Base-by-base conservation (phyloP, 2,888 invertebrate genomes). In the Mycalesis mineus region DNA sequence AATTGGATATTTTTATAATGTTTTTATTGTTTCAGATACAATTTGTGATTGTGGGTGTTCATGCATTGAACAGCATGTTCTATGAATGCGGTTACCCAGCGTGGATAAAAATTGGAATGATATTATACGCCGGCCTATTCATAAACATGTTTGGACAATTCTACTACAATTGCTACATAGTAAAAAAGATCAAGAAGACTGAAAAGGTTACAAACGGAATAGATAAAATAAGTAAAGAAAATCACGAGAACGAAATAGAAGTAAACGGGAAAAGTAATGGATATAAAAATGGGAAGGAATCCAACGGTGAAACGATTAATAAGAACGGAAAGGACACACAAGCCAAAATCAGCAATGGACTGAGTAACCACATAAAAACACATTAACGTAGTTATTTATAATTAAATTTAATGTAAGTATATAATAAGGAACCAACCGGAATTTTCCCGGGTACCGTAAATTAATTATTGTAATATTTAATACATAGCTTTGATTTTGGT, bases 121-220 rank as follows among this genome's bases (percentile, higher is more conserved):
- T 90, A 7, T 70, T 91, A 28, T 94, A 94, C 69, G 91, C 93
- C 1, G 71, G 83, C 0, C 82, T 93, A 0, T 95, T 95, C 75
- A 88, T 94, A 7, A 94, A 94, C 66, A 91, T 95, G 81, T 95
- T 95, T 71, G 91, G 92, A 42, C 90, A 92, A 49, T 95, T 95
- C 72, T 95, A 95, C 71, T 81, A 92, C 9, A 86, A 87, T 57
- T 92, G 88, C 60, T 95, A 95, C 71, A 75, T 85, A 82, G 17
- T 49, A 13, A 9, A 36, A 39, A 37, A 55, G 33, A 55, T 15
- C 11, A 28, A 28, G 33, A 33, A 31, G 37, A 22, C 40, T 74
- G 9, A 28, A 42, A n/a, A 68, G 5, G 22, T 22, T 22, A 22
- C 22, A 33, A 7, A 37, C 33, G 11, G 8, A 15, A 48, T n/a